These are phyloP conservation scores for Alligator sinensis DNA, from an alignment of 2,113 vertebrate species.

Conservation along the genomic window DNA sequence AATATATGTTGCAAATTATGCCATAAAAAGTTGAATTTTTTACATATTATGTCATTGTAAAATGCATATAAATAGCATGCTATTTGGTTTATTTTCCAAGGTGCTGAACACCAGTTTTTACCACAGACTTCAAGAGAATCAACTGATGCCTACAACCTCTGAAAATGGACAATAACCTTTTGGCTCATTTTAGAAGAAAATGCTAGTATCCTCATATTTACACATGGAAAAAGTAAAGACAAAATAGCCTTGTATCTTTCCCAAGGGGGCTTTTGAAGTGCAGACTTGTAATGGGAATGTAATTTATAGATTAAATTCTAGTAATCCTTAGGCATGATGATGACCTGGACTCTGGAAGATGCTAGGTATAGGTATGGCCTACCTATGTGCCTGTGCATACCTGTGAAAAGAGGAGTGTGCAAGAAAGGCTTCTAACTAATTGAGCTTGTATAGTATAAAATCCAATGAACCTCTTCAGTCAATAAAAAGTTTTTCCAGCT, in stretches of 20 bases:
- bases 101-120: neutral
- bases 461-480: neutral
- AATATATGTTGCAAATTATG: neutral
- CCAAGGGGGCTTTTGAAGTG: neutral
- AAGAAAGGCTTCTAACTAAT: neutral
- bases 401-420: neutral
- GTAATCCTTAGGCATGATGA: neutral
- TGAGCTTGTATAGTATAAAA: neutral
- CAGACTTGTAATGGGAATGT: neutral
- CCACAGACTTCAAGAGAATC: neutral
- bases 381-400: neutral
- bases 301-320: neutral
- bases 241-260: neutral
- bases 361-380: neutral
- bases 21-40: neutral
- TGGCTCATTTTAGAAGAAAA: neutral
- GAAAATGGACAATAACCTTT: too few species aligned
- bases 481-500: constrained; percentile 18
- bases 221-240: neutral
- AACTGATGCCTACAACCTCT: neutral
- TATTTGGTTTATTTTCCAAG: neutral
- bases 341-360: neutral
- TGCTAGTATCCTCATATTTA: neutral
- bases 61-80: neutral
- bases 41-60: neutral